These are phyloP conservation scores for Chironomus riparius DNA, from an alignment of 2,888 invertebrate species.

Conservation along the genomic window DNA sequence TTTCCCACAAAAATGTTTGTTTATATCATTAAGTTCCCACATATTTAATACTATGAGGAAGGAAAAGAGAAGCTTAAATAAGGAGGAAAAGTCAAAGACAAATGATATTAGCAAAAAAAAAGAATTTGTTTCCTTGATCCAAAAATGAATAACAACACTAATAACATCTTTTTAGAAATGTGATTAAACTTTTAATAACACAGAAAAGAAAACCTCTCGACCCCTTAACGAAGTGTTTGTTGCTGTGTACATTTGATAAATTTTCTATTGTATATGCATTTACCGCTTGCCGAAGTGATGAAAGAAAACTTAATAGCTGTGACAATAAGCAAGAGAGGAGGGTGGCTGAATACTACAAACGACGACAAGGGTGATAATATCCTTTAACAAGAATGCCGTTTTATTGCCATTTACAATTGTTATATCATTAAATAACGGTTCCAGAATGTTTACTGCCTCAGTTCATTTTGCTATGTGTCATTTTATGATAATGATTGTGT, in stretches of 20 bases:
- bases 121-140: constrained; percentile 7
- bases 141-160: too few species aligned
- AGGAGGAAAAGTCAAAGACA: background rate
- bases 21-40: background rate
- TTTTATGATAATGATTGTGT: constrained; percentile 26
- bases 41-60: background rate
- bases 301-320: constrained; percentile 21
- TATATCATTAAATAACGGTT: constrained; percentile 27
- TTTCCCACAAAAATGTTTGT: constrained; percentile 20
- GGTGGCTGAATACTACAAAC: background rate
- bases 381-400: constrained; percentile 19
- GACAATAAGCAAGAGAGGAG: constrained; percentile 9
- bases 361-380: constrained; percentile 15
- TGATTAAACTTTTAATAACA: constrained; percentile 19
- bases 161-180: constrained; percentile 12
- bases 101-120: constrained; percentile 19
- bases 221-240: constrained; percentile 24
- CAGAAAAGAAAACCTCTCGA: constrained; percentile 10
- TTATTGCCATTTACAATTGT: constrained; percentile 21
- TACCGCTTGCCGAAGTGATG: background rate
- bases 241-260: constrained; percentile 24
- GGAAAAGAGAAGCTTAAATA: background rate
- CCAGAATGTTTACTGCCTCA: constrained; percentile 9
- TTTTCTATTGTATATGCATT: constrained; percentile 6
- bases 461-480: constrained; percentile 10